These are phyloP conservation scores for Heterocephalus glaber DNA, from an alignment of 2,113 vertebrate genomes.

Conservation along the genomic window DNA sequence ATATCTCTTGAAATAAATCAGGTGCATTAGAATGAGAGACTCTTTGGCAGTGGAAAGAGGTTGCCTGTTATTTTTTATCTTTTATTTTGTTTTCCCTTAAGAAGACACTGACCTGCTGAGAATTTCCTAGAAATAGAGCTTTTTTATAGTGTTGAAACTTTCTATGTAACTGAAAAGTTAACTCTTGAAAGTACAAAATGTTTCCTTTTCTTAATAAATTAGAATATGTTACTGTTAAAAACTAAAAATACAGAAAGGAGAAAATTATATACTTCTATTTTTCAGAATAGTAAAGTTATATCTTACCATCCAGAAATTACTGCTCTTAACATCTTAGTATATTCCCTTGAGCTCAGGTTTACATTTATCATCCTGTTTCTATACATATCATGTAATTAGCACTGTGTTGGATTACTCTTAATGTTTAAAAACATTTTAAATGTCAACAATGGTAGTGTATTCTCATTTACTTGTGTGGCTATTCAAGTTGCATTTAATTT, in stretches of 20 bases:
- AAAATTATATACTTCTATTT: slow-evolving; percentile 34
- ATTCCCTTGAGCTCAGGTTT: slow-evolving; percentile 22
- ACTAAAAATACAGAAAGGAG: background rate
- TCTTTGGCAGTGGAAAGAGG: background rate
- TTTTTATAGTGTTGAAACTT: slow-evolving; percentile 37
- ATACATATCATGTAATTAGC: background rate
- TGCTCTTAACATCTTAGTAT: background rate
- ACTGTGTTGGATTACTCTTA: slow-evolving; percentile 17
- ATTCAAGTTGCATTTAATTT: background rate
- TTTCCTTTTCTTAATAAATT: slow-evolving; percentile 49
- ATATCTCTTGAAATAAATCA: slow-evolving; percentile 55
- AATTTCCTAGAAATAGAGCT: slow-evolving; percentile 38
- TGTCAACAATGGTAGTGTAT: background rate
- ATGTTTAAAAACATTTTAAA: slow-evolving; percentile 59
- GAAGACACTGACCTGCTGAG: slow-evolving; percentile 33
- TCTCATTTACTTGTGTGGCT: slow-evolving; percentile 32
- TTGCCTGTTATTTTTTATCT: background rate
- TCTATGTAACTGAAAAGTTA: slow-evolving; percentile 1
- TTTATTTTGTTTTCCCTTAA: background rate
- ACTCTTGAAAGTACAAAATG: slow-evolving; percentile 21
- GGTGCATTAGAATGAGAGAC: slow-evolving; percentile 23
- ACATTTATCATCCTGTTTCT: slow-evolving; percentile 23
- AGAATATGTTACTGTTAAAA: slow-evolving; percentile 6
- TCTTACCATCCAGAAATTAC: slow-evolving; percentile 21
- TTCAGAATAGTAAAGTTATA: slow-evolving; percentile 18